These are phyloP conservation scores for Drosophila rhopaloa DNA, from an alignment of 1,140 invertebrate species.

Conservation along the genomic window DNA sequence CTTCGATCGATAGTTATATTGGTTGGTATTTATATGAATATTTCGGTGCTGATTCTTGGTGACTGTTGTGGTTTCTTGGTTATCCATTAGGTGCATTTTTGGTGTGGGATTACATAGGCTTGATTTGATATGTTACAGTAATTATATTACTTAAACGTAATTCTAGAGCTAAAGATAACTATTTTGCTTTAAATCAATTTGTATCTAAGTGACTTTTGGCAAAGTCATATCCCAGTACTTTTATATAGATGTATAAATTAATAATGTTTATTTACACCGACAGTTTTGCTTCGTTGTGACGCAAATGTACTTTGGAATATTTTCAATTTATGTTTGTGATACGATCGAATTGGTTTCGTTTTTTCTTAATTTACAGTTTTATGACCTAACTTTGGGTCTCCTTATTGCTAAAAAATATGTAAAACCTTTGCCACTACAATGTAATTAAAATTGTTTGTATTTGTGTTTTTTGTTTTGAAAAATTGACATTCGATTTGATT, in stretches of 20 bases:
- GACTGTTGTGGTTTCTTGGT: conserved; percentile 25
- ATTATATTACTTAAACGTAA: conserved; percentile 39
- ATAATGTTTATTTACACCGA: conserved; percentile 26
- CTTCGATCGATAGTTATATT: conserved; percentile 11
- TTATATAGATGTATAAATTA: no score
- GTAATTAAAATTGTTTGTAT: conserved; percentile 28
- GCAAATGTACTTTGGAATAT: conserved; percentile 18
- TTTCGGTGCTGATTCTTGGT: conserved; percentile 46
- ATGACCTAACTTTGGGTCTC: background rate
- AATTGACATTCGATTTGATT: conserved; percentile 77
- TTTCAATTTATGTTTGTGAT: background rate
- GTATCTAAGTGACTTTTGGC: background rate
- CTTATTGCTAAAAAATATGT: conserved; percentile 9
- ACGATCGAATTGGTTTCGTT: conserved; percentile 7
- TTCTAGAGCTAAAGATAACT: conserved; percentile 40
- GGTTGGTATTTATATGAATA: conserved; percentile 23
- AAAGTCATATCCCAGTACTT: background rate
- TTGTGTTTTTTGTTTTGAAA: conserved; percentile 39
- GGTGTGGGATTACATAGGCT: conserved; percentile 26
- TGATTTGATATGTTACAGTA: conserved; percentile 53
- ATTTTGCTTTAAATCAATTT: background rate
- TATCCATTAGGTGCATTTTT: conserved; percentile 35
- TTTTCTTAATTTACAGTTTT: conserved; percentile 24
- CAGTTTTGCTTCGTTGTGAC: conserved; percentile 10
- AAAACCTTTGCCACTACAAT: conserved; percentile 29